These are phyloP conservation scores for Psittacula echo DNA, from an alignment of 2,797 vertebrate genomes.

Conservation along the genomic window DNA sequence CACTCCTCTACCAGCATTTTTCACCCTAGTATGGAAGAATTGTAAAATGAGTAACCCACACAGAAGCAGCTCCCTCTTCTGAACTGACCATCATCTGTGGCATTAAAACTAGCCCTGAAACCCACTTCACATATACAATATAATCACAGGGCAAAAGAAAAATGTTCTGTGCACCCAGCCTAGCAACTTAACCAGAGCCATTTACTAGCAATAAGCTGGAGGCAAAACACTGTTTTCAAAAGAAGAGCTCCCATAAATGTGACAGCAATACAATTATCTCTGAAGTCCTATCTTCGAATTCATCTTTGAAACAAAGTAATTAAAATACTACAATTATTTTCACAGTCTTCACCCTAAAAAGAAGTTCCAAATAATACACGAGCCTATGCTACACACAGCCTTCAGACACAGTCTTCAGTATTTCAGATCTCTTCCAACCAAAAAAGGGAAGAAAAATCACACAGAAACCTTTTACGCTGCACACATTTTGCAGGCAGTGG, in stretches of 20 bases:
- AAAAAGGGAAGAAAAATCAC: neutral
- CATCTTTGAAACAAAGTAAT: neutral
- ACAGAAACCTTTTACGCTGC: neutral
- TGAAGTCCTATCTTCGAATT: neutral
- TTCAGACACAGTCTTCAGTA: neutral
- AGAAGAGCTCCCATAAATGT: neutral
- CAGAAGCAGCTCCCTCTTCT: neutral
- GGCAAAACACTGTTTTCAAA: neutral
- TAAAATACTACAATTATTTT: neutral
- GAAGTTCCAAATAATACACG: neutral
- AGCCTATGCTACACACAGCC: neutral
- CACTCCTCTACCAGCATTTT: neutral
- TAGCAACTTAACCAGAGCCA: neutral
- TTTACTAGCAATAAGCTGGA: neutral
- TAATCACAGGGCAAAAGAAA: neutral
- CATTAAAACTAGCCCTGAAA: neutral
- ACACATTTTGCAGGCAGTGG: neutral
- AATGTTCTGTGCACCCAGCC: neutral
- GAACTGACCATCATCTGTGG: neutral
- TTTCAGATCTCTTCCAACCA: neutral
- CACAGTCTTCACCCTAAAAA: neutral
- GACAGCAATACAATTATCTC: neutral
- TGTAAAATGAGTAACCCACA: neutral
- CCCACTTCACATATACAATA: neutral
- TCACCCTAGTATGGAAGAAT: neutral